Evolutionary conservation across 1,140 invertebrate genomes (phyloP), one percentile per base, ranked within the genome.

Genomic region (Maniola jurtina): DNA sequence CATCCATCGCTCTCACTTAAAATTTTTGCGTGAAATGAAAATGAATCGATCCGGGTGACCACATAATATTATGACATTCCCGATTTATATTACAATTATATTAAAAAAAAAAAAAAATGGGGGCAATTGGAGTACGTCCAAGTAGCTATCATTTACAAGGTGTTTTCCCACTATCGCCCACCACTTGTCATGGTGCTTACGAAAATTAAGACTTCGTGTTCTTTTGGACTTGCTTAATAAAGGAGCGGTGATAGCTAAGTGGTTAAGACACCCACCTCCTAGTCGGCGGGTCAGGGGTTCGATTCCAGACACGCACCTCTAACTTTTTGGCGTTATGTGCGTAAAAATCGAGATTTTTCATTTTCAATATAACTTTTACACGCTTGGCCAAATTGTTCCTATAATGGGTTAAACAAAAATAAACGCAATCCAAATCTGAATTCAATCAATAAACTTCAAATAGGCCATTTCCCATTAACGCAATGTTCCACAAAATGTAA

Each of bases 141-240:
- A 66, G 60, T 42, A 42, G 45, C 45, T 15, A 48, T 60, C 45
- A 52, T 45, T 59, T 60, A 60, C 56, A 66, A 59, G 64, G 64
- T 66, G 64, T 66, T 60, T 66, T 66, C 64, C 64, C 42, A 66
- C 45, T 36, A 50, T 60, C 56, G 64, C 64, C 64, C 64, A 60
- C 64, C 11, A n/a, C 35, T 52, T 42, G 57, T 66, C 64, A 60
- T 0, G 64, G 56, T 60, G 40, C 10, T 60, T 36, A 57, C 33
- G 34, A 60, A n/a, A 54, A 60, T 9, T 11, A 25, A 25, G 25
- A 25, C 25, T 25, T 52, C 60, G 6, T 50, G 50, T 45, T 40
- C 34, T 42, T 61, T 50, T 9, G 10, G 33, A 16, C 14, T 25
- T 1, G 25, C 25, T 25, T 2, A 25, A 25, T 25, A 25, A 25